These are phyloP conservation scores for Glyptemys insculpta DNA, from an alignment of 2,797 vertebrate genomes.

Conservation along the genomic window DNA sequence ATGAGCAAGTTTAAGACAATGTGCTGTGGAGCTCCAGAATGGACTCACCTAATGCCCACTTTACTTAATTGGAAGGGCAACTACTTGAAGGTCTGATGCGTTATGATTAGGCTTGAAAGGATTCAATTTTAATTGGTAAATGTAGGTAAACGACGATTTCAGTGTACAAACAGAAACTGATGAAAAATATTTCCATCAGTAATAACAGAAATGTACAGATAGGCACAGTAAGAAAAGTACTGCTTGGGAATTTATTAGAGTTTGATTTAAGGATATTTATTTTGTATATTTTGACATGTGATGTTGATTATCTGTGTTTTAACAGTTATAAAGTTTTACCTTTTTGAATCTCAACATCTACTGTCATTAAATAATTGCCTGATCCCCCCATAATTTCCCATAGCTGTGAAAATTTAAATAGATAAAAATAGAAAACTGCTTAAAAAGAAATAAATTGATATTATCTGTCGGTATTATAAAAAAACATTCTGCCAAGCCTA, in stretches of 20 bases:
- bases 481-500: neutral
- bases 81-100: neutral
- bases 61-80: neutral
- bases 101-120: neutral
- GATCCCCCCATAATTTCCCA: neutral
- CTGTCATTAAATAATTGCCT: neutral
- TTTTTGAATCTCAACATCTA: neutral
- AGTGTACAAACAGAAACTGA: neutral
- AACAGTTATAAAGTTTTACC: neutral
- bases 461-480: neutral
- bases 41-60: neutral
- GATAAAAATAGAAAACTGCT: neutral
- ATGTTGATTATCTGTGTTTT: neutral
- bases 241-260: neutral
- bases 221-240: neutral
- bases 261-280: neutral
- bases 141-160: neutral
- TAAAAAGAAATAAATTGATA: neutral
- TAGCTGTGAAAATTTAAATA: neutral
- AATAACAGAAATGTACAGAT: neutral
- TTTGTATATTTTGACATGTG: neutral
- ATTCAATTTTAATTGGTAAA: neutral
- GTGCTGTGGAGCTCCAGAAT: neutral
- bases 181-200: neutral
- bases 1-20: neutral